A percentile compares a stretch with the other conserved stretches of the same genome.
Conservation (phyloP, 2,888 invertebrate species). For the Mythimna vitellina region DNA sequence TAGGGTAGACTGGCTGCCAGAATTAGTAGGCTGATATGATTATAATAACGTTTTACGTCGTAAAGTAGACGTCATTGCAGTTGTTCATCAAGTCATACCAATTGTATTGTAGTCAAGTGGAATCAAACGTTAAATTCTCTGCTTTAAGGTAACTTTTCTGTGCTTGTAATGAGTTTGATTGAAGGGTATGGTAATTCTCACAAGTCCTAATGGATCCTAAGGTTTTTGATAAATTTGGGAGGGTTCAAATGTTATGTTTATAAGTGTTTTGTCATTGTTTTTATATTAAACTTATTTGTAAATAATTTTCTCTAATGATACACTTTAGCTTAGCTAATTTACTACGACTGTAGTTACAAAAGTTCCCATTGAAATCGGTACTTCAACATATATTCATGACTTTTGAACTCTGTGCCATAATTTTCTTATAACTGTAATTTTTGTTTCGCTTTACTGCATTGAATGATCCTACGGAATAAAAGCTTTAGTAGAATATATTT, state of each 20-base stretch:
- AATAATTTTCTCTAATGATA: slow-evolving; percentile 15
- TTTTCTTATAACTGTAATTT: background rate
- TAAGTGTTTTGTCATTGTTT: slow-evolving; percentile 3
- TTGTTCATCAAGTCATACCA: slow-evolving; percentile 12
- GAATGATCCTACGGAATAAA: background rate
- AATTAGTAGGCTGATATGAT: slow-evolving; percentile 16
- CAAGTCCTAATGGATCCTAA: background rate
- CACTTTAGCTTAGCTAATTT: slow-evolving; percentile 5
- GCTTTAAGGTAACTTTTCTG: slow-evolving; percentile 3
- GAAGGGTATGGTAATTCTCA: background rate
- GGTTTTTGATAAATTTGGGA: background rate
- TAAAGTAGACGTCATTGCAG: slow-evolving; percentile 7
- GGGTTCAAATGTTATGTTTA: slow-evolving; percentile 10
- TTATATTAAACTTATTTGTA: slow-evolving; percentile 10
- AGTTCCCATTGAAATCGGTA: background rate
- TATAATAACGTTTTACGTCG: background rate
- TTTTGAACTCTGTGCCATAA: slow-evolving; percentile 26
- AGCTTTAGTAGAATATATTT: background rate
- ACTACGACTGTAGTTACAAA: background rate
- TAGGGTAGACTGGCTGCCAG: slow-evolving; percentile 16
- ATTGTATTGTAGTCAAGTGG: slow-evolving; percentile 10
- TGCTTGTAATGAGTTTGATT: slow-evolving; percentile 26
- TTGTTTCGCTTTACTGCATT: background rate
- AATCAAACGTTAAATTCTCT: slow-evolving; percentile 7
- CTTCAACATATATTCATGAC: background rate